Conservation (phyloP, 2,113 vertebrate species). For the Dicrurus megarhynchus region DNA sequence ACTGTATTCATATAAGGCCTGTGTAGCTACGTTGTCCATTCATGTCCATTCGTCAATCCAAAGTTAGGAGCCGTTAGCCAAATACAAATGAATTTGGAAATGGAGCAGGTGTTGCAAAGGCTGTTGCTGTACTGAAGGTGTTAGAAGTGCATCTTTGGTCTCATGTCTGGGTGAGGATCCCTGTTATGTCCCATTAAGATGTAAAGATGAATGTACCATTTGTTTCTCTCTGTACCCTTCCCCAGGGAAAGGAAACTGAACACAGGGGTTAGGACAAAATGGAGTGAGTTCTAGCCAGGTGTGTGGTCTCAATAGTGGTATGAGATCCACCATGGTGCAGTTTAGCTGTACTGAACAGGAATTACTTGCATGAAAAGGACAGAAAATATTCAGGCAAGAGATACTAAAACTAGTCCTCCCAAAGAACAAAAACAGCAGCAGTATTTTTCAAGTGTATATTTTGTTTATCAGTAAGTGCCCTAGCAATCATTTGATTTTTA, state of each 20-base stretch:
- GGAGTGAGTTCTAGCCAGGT: neutral
- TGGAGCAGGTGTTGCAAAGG: neutral
- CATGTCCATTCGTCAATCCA: neutral
- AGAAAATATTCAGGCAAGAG: neutral
- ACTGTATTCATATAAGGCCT: neutral
- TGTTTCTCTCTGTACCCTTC: neutral
- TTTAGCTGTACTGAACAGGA: neutral
- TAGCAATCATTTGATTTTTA: neutral
- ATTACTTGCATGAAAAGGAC: neutral
- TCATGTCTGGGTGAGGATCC: neutral
- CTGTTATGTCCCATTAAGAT: neutral
- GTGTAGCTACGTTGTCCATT: neutral
- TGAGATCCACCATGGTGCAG: neutral
- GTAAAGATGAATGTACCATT: neutral
- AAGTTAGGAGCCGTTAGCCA: neutral
- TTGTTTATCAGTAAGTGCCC: neutral
- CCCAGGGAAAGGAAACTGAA: neutral
- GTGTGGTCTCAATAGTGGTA: fast-evolving
- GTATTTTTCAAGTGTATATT: neutral
- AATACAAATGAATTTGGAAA: neutral
- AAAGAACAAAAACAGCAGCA: neutral
- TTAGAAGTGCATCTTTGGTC: neutral
- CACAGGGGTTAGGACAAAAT: neutral
- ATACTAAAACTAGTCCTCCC: neutral
- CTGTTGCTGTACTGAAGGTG: neutral